Evolutionary conservation across 37 sponge, comb jelly and placozoan genomes (phyloP), one percentile per base, ranked within the genome.

Genomic region (Halisarca cf. caerulea): DNA sequence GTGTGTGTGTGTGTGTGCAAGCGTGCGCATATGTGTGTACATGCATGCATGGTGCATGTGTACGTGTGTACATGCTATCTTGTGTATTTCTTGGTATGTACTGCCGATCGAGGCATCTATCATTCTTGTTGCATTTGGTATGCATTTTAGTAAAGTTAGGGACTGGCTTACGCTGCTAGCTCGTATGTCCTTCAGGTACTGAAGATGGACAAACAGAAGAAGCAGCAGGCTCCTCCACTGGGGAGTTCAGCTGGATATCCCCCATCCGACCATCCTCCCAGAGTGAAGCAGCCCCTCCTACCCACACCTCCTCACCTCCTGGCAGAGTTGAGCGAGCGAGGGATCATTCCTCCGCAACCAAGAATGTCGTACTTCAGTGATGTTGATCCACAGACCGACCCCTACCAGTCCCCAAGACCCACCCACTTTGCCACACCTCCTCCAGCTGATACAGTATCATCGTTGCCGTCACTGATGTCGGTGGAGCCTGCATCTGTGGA

Each of bases 191-290:
- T 7, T 20, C 64, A 62, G 64, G 64, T 62, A 23, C 64, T 62
- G 25, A 62, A 62, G 30, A n/a, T 62, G 64, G 64, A 62, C 7
- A n/a, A 62, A 15, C 25, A 62, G 64, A 62, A 62, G 64, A 62
- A 62, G n/a, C 64, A 62, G 30, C 30, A n/a, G 25, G 64, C 18
- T 62, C 30, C 30, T 23, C 64, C 30, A 62, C 25, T 6, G 6
- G 64, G 64, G 7, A 8, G 6, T 30, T 62, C 64, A 8, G 5
- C 64, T 5, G 64, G 64, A 30, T 28, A 20, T 62, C 30, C 64
- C 15, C 18, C 30, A 7, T 23, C 30, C 30, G 64, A 28, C n/a
- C 64, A 62, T 7, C 64, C 64, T 7, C 64, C 64, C 5, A 4
- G 25, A 30, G 30, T 30, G 4, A n/a, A 62, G n/a, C 64, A 62